phyloP scores from a whole-genome alignment of 2,888 invertebrate genomes.

The Idaea biselata region DNA sequence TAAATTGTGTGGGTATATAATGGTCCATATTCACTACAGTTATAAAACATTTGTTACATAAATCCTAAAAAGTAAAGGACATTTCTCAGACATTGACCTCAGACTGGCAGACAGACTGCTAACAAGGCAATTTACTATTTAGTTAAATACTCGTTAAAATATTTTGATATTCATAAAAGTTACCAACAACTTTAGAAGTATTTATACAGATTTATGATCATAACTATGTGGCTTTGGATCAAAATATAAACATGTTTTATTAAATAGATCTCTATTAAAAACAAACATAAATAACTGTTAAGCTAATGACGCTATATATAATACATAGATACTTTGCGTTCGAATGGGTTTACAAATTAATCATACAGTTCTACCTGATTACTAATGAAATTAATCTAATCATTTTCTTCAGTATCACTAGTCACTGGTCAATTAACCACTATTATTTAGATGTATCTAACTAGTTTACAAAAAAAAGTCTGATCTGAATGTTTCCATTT shows the following conservation, averaged over 20 bases:
- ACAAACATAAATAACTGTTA: background rate
- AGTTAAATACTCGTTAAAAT: background rate
- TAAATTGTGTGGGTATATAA: constrained; percentile 19
- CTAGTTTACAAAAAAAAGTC: too few relatives aligned
- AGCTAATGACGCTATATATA: background rate
- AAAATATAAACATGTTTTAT: background rate
- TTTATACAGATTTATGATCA: background rate
- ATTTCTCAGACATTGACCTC: constrained; percentile 17
- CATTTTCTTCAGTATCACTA: too few relatives aligned
- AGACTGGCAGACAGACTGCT: background rate
- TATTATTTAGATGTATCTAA: too few relatives aligned
- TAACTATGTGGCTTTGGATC: background rate
- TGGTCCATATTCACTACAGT: background rate
- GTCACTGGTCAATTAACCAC: too few relatives aligned
- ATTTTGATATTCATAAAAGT: background rate
- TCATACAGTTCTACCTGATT: too few relatives aligned
- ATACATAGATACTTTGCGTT: background rate
- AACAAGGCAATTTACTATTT: constrained; percentile 1
- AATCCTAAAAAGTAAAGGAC: constrained; percentile 8
- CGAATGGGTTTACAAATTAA: background rate
- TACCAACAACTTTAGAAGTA: background rate
- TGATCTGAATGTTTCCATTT: too few relatives aligned
- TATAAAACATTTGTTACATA: too few relatives aligned
- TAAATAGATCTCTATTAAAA: background rate
- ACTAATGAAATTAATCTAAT: too few relatives aligned